These are phyloP conservation scores for Ctenosaura bakeri DNA, from an alignment of 2,797 vertebrate species.

Conservation along the genomic window DNA sequence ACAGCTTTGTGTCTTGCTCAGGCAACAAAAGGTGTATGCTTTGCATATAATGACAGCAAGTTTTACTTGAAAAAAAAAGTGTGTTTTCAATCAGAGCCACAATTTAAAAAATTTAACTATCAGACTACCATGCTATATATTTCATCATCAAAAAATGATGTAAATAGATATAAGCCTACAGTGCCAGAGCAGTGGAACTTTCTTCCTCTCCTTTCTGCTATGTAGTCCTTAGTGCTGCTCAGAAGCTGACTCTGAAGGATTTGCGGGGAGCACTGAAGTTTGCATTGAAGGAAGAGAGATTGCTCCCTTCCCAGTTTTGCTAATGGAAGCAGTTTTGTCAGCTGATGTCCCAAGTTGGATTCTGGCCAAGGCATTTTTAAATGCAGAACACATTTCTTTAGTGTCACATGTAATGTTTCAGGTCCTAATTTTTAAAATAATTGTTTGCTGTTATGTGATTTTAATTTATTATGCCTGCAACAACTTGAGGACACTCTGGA, in stretches of 20 bases:
- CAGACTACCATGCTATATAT: background rate
- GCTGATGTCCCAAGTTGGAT: background rate
- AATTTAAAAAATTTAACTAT: slow-evolving; percentile 45
- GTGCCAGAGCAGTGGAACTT: background rate
- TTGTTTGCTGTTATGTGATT: slow-evolving; percentile 67
- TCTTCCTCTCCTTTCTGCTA: background rate
- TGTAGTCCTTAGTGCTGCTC: no score
- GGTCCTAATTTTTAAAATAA: slow-evolving; percentile 58
- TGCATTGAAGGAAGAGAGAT: background rate
- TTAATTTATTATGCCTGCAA: slow-evolving; percentile 76
- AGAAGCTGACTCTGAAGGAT: no score
- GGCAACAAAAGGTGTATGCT: slow-evolving; percentile 29
- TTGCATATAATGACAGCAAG: background rate
- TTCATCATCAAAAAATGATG: slow-evolving; percentile 35
- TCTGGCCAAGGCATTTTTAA: slow-evolving; percentile 29
- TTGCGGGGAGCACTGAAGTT: no score
- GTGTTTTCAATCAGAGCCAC: slow-evolving; percentile 21
- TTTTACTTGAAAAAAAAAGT: slow-evolving; percentile 10
- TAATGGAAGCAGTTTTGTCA: background rate
- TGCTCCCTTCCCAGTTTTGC: background rate
- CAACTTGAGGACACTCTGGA: slow-evolving; percentile 69
- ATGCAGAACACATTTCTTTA: slow-evolving; percentile 40
- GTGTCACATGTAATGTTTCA: slow-evolving; percentile 45
- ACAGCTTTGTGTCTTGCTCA: background rate
- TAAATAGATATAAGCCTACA: slow-evolving; percentile 31